Percentiles rank a stretch among this genome's conserved stretches.
Evolutionary conservation across 2,888 invertebrate species (phyloP).

Genomic region (Dasypogon diadema): DNA sequence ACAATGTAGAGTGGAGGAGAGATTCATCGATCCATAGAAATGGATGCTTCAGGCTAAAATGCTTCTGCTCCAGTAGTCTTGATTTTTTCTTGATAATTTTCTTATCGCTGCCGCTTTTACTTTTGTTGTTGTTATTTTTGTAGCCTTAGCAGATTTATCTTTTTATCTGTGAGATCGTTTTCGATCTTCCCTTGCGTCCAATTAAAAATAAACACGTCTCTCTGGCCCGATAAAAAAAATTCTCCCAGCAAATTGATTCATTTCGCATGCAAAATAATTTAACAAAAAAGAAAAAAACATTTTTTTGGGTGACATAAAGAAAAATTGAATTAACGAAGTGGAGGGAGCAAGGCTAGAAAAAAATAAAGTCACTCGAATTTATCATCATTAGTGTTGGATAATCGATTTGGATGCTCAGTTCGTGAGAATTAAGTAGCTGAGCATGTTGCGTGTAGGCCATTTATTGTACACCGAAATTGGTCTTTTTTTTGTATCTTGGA

Average conservation of each 20-base stretch:
- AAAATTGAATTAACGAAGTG: background rate
- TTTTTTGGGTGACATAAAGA: background rate
- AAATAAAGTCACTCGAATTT: background rate
- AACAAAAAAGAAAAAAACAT: background rate
- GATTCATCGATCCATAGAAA: no score
- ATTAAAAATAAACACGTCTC: background rate
- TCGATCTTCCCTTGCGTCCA: no score
- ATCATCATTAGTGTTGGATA: background rate
- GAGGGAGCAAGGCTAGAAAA: background rate
- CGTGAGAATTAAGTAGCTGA: background rate
- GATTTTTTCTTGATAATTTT: background rate
- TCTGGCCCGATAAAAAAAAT: no score
- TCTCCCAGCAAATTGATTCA: constrained; percentile 4
- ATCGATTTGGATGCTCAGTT: background rate
- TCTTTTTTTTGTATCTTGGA: no score
- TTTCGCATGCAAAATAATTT: background rate
- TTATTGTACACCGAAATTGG: background rate
- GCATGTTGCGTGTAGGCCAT: background rate
- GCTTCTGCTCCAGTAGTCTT: constrained; percentile 9
- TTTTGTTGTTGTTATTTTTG: background rate
- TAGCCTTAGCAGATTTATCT: background rate
- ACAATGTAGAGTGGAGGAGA: no score
- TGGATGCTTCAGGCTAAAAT: background rate
- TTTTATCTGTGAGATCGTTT: background rate
- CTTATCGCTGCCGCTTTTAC: no score